Conservation (phyloP, 2,888 invertebrate genomes). For the Platynereis dumerilii region DNA sequence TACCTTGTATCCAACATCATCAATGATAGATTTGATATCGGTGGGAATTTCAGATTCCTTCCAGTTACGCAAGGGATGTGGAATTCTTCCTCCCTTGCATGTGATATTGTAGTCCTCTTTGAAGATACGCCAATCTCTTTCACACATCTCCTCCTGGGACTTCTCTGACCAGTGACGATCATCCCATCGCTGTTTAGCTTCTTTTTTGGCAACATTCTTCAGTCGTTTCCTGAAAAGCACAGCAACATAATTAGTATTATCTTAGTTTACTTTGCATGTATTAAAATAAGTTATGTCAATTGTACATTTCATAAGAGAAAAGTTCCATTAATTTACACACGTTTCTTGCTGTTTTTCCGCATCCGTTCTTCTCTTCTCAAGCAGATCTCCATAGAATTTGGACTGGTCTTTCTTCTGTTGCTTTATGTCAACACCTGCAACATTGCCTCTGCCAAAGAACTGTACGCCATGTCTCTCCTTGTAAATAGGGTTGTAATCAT, state of each 20-base stretch:
- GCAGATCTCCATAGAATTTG: conserved; percentile 93
- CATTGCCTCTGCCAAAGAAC: conserved; percentile 96
- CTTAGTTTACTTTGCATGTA: no score
- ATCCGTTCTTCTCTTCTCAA: conserved; percentile 94
- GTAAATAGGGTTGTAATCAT: conserved; percentile 95
- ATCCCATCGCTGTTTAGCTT: conserved; percentile 98
- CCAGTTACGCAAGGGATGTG: conserved; percentile 95
- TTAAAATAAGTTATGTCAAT: no score
- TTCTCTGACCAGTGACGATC: conserved; percentile 99
- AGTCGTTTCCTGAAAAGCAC: conserved; percentile 68
- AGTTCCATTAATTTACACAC: conserved; percentile 43
- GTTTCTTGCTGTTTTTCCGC: conserved; percentile 95
- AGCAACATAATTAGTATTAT: no score
- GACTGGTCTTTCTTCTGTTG: conserved; percentile 81
- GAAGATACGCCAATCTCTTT: conserved; percentile 99
- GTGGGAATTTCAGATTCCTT: conserved; percentile 88
- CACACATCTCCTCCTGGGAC: conserved; percentile 91
- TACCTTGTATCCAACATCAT: conserved; percentile 81
- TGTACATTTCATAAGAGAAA: background rate
- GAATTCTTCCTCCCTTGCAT: conserved; percentile 95
- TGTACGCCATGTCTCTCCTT: conserved; percentile 88
- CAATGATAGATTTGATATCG: conserved; percentile 92
- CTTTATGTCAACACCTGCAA: conserved; percentile 98
- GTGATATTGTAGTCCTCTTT: conserved; percentile 99
- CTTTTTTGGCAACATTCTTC: conserved; percentile 90